Base-by-base conservation (phyloP, 2,113 vertebrate species). In the Pollachius pollachius region DNA sequence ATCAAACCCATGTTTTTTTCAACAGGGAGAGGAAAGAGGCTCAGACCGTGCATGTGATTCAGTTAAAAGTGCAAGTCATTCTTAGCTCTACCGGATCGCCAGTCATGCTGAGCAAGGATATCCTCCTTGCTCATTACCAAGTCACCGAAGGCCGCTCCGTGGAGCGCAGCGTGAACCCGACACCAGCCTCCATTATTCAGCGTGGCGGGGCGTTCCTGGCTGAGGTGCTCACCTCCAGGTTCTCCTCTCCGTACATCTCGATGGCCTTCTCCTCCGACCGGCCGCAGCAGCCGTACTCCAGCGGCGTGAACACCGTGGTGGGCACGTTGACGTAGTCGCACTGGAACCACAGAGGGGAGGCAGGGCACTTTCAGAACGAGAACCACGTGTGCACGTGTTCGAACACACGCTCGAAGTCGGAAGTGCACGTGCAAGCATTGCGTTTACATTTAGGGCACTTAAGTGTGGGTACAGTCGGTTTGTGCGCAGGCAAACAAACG, bases 241-340 rank as follows among this genome's bases (percentile, higher is more conserved):
- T 96, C 21, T 95, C 94, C 23, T 90, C 65, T 12, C 93, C 94
- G 3, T 93, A 92, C 8, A 92, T 64, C 77, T 94, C 92, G 0
- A 82, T 8, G 7, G 97, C 96, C 77, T 57, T 91, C 72, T 99
- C 96, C 89, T 99, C 97, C 6, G 97, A 81, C 68, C 94, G 87
- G 17, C 97, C 97, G 65, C 96, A 99, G 87, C 93, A 90, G 25
- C 97, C 96, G 21, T 99, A 99, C 79, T 99, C 96, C 91, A 99
- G 70, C 11, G 97, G 97, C 11, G 97, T 98, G 89, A 99, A 98
- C 16, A 99, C 95, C 0, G 95, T 97, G 5, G 97, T 99, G 72
- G 96, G 95, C 61, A 98, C 93, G 52, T 95, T 98, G 65, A 95
- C 1, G 73, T 98, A 99, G 84, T 98, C 96, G 76, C 96, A 99